Base-by-base conservation (phyloP, 2,888 invertebrate species). In the Syrphus vitripennis region DNA sequence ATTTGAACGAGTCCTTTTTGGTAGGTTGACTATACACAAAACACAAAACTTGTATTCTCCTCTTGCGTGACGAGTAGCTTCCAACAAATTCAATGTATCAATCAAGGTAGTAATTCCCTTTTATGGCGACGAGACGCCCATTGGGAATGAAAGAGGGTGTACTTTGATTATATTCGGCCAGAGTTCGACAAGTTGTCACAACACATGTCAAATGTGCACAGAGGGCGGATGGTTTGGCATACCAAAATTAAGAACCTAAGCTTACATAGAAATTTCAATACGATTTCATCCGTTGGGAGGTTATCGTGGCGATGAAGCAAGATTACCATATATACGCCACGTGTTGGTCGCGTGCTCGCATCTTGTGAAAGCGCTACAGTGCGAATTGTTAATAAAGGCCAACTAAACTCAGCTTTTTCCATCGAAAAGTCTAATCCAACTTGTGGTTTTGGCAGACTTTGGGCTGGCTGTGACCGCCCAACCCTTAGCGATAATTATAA, bases 371-470 rank as follows among this genome's bases (percentile, higher is more conserved):
- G 83, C 80, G 83, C 83, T 80, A 83, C 80, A 84, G 80, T 83
- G 87, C 80, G 86, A 87, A 88, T 88, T 88, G 88, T 88, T 87
- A 88, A 88, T 88, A 87, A 86, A 83, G 80, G 61, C 87, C 80
- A 76, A 78, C 84, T 67, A 75, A 71, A 75, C 72, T 70, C 29
- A 72, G 71, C 69, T 78, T 74, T 78, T 70, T 50, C 55, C 69
- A 86, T 82, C 77, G 70, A 82, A 77, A 50, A 74, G 34, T 82
- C 74, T 86, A 82, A 86, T 86, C 86, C 78, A 82, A 86, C 82
- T 82, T 86, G 86, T 86, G 86, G 86, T 86, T 86, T 86, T 86
- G 86, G 86, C 86, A 86, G 86, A 86, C 72, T 78, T 74, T 57
- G 69, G 53, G 65, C 21, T 19, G 67, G 29, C 31, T 55, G 48